These are phyloP conservation scores for Tachycineta bicolor DNA, from an alignment of 2,113 vertebrate species.

Conservation along the genomic window DNA sequence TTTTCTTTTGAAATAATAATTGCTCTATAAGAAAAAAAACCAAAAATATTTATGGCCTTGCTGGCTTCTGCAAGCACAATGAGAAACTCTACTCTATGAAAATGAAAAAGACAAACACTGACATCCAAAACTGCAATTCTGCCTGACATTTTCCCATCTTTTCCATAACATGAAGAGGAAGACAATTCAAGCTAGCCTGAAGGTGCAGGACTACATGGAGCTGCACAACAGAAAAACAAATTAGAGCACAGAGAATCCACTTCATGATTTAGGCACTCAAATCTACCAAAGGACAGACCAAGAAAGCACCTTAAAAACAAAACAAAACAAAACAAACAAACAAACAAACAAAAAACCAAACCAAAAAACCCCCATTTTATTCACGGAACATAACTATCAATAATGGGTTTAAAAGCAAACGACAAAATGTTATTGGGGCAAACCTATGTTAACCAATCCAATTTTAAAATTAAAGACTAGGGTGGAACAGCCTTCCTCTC, in stretches of 20 bases:
- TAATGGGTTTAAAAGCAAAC: neutral
- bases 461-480: neutral
- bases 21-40: neutral
- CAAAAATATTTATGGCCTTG: neutral
- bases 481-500: neutral
- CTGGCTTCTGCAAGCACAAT: neutral
- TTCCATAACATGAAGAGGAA: neutral
- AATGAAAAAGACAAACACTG: neutral
- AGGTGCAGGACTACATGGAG: neutral
- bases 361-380: neutral
- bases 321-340: too few relatives aligned
- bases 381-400: neutral
- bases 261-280: neutral
- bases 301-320: neutral
- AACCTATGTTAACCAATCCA: neutral
- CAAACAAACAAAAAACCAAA: too few relatives aligned
- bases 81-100: neutral
- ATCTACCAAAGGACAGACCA: neutral
- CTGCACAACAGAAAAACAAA: neutral
- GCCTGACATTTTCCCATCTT: neutral
- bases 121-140: neutral
- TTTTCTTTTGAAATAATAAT: neutral
- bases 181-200: neutral
- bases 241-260: neutral
- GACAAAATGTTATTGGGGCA: neutral